phyloP scores from a whole-genome alignment of 2,113 vertebrate genomes.

The Ctenomys sociabilis region DNA sequence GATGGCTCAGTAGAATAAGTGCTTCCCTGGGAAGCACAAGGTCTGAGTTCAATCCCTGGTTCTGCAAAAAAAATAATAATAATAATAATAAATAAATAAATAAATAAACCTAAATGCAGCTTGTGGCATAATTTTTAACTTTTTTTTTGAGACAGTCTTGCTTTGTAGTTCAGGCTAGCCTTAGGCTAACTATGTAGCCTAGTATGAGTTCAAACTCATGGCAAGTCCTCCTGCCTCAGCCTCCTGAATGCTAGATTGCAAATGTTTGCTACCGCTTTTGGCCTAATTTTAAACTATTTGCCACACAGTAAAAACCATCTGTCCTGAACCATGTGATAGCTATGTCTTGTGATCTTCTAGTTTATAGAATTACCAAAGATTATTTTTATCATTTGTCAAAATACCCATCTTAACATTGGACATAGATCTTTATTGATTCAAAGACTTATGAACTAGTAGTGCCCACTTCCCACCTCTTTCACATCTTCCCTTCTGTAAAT shows the following conservation, averaged over 20 bases:
- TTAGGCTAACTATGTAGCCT: no score
- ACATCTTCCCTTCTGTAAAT: conserved; percentile 19
- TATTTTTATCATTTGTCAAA: conserved; percentile 49
- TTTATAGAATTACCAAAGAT: conserved; percentile 65
- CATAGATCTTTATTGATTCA: conserved; percentile 68
- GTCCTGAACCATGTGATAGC: conserved; percentile 63
- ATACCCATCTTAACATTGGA: conserved; percentile 65
- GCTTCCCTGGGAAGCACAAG: no score
- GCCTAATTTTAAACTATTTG: conserved; percentile 57
- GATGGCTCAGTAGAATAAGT: no score
- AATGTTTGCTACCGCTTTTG: no score
- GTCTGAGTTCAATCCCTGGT: no score
- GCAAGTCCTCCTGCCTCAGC: no score
- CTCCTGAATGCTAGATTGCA: no score
- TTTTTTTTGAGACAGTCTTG: not conserved
- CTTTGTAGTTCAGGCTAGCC: not conserved
- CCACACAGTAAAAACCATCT: conserved; percentile 62
- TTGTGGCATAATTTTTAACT: conserved; percentile 29
- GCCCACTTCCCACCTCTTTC: conserved; percentile 59
- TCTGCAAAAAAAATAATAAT: no score
- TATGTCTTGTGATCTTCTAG: conserved; percentile 67
- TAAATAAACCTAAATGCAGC: conserved; percentile 74
- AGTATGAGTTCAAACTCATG: no score
- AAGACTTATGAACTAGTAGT: conserved; percentile 50
- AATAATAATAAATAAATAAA: no score